Evolutionary conservation across 2,888 invertebrate genomes (phyloP).

Genomic region (Drosophila testacea): DNA sequence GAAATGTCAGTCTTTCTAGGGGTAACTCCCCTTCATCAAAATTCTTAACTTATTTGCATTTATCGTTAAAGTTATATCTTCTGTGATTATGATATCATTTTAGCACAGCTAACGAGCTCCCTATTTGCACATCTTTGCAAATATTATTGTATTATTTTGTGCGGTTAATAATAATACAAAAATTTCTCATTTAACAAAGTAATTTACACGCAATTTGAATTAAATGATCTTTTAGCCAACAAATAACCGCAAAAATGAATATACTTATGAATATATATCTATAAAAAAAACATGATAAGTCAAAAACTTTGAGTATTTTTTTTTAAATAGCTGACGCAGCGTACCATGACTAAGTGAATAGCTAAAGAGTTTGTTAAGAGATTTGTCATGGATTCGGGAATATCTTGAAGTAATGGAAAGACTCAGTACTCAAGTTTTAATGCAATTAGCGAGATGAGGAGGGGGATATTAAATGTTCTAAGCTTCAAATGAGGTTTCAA

Average conservation of each 20-base stretch:
- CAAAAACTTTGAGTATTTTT: constrained; percentile 17
- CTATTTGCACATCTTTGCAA: constrained; percentile 44
- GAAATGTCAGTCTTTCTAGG: constrained; percentile 37
- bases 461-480: too few relatives aligned
- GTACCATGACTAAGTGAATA: constrained; percentile 33
- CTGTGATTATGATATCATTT: constrained; percentile 56
- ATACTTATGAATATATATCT: background rate
- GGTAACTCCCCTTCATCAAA: constrained; percentile 10
- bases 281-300: constrained; percentile 25
- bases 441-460: too few relatives aligned
- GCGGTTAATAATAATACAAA: constrained; percentile 21
- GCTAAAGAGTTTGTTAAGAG: constrained; percentile 4
- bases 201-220: constrained; percentile 51
- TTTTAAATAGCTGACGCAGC: constrained; percentile 37
- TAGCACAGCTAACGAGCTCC: constrained; percentile 32
- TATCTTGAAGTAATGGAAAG: background rate
- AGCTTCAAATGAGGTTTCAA: too few relatives aligned
- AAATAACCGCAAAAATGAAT: constrained; percentile 19
- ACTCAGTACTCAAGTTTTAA: background rate
- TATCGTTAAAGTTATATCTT: constrained; percentile 19
- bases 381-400: constrained; percentile 27
- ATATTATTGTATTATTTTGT: constrained; percentile 11
- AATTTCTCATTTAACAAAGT: constrained; percentile 45
- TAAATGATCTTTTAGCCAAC: constrained; percentile 39
- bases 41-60: constrained; percentile 43